Evolutionary conservation across 1,140 invertebrate species (phyloP).

Genomic region (Globodera rostochiensis): DNA sequence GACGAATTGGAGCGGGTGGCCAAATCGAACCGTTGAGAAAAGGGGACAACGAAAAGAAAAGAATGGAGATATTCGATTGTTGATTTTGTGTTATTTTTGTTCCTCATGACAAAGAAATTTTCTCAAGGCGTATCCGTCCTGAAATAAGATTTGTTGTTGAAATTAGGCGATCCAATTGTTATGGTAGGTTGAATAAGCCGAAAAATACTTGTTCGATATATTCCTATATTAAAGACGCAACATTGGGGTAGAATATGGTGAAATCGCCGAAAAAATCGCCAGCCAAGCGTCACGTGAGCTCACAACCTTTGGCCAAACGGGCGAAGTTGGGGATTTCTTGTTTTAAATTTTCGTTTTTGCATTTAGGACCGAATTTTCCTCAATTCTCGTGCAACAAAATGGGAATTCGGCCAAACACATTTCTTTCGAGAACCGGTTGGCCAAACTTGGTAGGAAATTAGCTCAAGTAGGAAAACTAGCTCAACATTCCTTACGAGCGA

Average conservation of each 20-base stretch:
- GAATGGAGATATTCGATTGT: neutral
- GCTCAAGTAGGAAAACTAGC: neutral
- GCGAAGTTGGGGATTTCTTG: neutral
- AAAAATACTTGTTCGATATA: neutral
- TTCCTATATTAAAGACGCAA: neutral
- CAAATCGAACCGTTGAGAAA: conserved; percentile 96
- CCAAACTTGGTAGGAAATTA: neutral
- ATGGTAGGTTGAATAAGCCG: neutral
- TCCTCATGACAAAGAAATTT: neutral
- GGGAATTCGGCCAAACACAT: neutral
- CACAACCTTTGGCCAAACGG: neutral
- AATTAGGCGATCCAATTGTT: neutral
- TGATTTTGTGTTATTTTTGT: neutral
- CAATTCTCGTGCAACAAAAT: neutral
- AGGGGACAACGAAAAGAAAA: neutral
- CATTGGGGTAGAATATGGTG: neutral
- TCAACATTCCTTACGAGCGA: too few species aligned
- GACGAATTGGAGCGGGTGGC: conserved; percentile 99
- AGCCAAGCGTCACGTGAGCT: neutral
- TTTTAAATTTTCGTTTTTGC: neutral
- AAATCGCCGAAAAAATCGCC: conserved; percentile 7
- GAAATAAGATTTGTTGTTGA: neutral
- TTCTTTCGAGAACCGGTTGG: conserved; percentile 4
- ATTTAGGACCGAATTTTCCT: neutral
- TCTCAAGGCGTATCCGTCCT: neutral